These are phyloP conservation scores for Bradysia coprophila DNA, from an alignment of 1,140 invertebrate genomes.

Conservation along the genomic window DNA sequence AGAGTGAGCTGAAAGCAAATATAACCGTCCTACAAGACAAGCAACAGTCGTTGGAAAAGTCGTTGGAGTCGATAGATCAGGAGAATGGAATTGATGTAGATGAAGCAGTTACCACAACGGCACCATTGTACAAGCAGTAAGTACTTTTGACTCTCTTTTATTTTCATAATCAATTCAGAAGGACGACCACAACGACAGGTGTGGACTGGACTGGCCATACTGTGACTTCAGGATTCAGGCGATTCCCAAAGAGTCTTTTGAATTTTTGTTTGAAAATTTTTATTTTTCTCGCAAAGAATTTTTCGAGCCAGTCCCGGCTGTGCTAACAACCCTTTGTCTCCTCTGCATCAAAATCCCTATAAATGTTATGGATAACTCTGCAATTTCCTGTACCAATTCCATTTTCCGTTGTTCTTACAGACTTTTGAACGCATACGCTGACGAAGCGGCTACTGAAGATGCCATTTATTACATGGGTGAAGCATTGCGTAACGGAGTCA, in stretches of 20 bases:
- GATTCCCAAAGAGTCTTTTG: too few species aligned
- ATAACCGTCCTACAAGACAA: conserved; percentile 68
- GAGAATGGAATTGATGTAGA: conserved; percentile 80
- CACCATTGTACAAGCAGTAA: conserved; percentile 90
- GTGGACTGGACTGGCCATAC: too few species aligned
- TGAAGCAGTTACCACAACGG: conserved; percentile 90
- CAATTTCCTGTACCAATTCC: too few species aligned
- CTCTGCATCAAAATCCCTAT: neutral
- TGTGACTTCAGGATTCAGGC: neutral
- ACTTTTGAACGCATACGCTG: conserved; percentile 86
- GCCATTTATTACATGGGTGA: conserved; percentile 98
- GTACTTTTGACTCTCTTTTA: conserved; percentile 11
- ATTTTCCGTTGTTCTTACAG: conserved; percentile 33
- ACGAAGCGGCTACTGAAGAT: conserved; percentile 96
- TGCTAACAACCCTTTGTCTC: too few species aligned
- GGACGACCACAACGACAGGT: too few species aligned
- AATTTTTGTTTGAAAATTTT: too few species aligned
- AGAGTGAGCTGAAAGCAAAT: conserved; percentile 67
- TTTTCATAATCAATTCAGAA: neutral
- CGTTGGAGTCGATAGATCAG: conserved; percentile 55
- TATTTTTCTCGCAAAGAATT: too few species aligned
- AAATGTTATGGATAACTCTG: neutral
- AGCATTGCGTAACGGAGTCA: conserved; percentile 76
- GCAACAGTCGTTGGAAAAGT: conserved; percentile 66
- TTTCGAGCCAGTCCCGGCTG: too few species aligned